Percentiles rank a stretch among this genome's conserved stretches.
phyloP scores from a whole-genome alignment of 2,113 vertebrate genomes.

The Probosciger aterrimus region DNA sequence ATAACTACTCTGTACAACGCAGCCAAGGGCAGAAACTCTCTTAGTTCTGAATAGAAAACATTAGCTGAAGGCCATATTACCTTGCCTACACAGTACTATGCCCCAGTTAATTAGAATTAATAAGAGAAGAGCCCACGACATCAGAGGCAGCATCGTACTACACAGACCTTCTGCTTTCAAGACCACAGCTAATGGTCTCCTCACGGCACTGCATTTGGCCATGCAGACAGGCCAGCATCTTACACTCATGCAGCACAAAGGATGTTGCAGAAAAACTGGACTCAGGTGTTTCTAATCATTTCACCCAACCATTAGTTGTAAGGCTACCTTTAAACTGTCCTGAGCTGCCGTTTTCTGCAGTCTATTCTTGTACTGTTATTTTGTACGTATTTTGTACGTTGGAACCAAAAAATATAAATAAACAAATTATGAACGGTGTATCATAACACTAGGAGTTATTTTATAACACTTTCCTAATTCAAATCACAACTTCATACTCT shows the following conservation, averaged over 20 bases:
- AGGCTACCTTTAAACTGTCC: not conserved
- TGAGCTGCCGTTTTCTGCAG: not conserved
- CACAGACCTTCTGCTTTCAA: not conserved
- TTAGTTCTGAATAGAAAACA: not conserved
- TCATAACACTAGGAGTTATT: not conserved
- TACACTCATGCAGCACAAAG: not conserved
- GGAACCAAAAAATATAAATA: fast-evolving
- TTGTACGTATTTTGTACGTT: not conserved
- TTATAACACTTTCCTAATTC: not conserved
- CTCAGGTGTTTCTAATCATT: not conserved
- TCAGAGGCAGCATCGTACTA: fast-evolving
- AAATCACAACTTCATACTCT: not conserved
- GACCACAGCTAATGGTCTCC: not conserved
- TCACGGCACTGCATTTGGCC: fast-evolving
- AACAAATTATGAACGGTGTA: not conserved
- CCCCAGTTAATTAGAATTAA: fast-evolving
- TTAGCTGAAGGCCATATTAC: not conserved
- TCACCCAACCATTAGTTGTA: not conserved
- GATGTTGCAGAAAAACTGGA: not conserved
- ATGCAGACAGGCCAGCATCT: fast-evolving
- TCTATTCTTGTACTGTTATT: not conserved
- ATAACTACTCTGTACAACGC: not conserved
- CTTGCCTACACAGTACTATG: not conserved
- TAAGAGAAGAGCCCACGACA: not conserved
- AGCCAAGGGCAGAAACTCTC: not conserved